Conservation (phyloP, 2,113 vertebrate species). For the Arizona elegans region DNA sequence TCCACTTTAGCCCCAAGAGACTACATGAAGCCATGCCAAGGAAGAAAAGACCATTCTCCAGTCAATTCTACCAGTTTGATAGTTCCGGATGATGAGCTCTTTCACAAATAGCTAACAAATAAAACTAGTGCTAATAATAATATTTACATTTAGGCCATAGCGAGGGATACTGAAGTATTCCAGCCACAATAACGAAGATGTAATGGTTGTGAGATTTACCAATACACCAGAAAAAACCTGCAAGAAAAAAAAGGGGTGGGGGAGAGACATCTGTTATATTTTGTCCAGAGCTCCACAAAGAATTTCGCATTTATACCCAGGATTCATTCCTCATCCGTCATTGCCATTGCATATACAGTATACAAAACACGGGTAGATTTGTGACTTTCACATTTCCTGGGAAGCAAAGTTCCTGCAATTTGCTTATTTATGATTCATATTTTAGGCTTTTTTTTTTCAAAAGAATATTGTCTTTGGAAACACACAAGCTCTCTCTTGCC, state of each 20-base stretch:
- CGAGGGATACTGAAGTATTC: constrained; percentile 79
- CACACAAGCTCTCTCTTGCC: not conserved
- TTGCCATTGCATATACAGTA: not conserved
- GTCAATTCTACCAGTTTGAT: not conserved
- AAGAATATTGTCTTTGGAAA: not conserved
- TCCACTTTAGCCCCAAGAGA: not conserved
- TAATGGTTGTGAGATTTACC: constrained; percentile 74
- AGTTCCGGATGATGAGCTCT: not conserved
- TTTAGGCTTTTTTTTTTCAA: not conserved
- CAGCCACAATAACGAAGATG: constrained; percentile 73
- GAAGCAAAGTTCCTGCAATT: not conserved
- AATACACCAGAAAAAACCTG: constrained; percentile 81
- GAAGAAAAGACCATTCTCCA: not conserved
- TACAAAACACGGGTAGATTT: not conserved
- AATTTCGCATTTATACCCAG: not conserved
- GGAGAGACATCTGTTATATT: not conserved
- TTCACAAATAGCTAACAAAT: not conserved
- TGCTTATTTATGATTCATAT: not conserved
- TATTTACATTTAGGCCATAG: constrained; percentile 73
- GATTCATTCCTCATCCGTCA: not conserved
- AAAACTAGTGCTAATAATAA: not conserved
- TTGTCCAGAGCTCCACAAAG: not conserved
- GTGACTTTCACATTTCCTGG: not conserved
- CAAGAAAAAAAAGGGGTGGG: not conserved
- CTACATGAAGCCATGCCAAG: too few relatives aligned